These are phyloP conservation scores for Ormyrus thymus DNA, from an alignment of 2,888 invertebrate genomes.

Conservation along the genomic window DNA sequence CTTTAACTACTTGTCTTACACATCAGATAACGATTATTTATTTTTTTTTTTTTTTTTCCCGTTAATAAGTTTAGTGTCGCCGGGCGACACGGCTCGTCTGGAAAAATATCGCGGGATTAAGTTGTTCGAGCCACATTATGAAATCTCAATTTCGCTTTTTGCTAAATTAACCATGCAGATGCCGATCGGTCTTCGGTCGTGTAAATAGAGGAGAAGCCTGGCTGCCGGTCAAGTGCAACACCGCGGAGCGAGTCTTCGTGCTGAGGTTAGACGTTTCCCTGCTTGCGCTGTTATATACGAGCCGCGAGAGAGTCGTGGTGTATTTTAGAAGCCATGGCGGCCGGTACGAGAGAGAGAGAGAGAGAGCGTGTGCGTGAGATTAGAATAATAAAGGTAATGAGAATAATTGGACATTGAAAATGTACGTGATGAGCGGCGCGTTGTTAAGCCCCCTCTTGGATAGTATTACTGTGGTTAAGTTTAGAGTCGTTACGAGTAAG, in stretches of 20 bases:
- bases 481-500: conserved; percentile 37
- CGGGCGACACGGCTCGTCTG: too few relatives aligned
- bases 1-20: conserved; percentile 2
- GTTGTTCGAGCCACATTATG: too few relatives aligned
- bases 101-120: too few relatives aligned
- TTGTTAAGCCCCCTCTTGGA: not conserved
- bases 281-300: not conserved
- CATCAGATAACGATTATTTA: not conserved
- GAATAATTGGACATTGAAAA: conserved; percentile 39
- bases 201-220: too few relatives aligned
- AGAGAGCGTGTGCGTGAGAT: not conserved
- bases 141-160: too few relatives aligned
- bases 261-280: not conserved
- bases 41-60: too few relatives aligned
- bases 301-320: not conserved
- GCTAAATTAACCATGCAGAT: too few relatives aligned
- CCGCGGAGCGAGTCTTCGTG: conserved; percentile 1
- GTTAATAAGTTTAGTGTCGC: too few relatives aligned
- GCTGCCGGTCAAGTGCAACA: conserved; percentile 33
- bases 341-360: too few relatives aligned
- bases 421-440: not conserved
- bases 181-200: too few relatives aligned
- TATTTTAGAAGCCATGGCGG: not conserved
- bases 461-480: conserved; percentile 28
- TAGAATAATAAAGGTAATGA: conserved; percentile 42